phyloP scores from a whole-genome alignment of 2,888 invertebrate species.

The Nezara viridula region DNA sequence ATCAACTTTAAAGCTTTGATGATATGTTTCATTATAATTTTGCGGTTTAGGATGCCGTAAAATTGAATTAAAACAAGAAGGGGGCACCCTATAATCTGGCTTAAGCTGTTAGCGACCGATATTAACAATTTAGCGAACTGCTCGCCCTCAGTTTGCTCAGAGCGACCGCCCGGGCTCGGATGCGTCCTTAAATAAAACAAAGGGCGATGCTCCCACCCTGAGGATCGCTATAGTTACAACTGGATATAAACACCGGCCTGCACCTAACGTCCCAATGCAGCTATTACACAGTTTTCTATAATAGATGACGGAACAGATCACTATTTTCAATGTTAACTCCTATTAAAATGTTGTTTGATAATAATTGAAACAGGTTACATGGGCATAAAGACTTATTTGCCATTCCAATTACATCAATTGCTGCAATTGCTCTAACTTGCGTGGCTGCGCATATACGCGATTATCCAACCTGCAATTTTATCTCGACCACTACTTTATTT shows the following conservation, averaged over 20 bases:
- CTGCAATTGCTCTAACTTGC: neutral
- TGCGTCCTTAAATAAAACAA: slow-evolving; percentile 20
- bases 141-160: neutral
- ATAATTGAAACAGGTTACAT: neutral
- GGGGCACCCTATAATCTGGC: neutral
- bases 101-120: neutral
- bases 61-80: slow-evolving; percentile 6
- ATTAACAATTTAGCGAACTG: neutral
- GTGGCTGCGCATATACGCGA: neutral
- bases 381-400: neutral
- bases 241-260: neutral
- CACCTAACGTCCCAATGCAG: neutral
- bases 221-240: neutral
- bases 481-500: neutral
- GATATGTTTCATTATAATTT: slow-evolving; percentile 19
- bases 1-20: neutral
- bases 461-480: neutral
- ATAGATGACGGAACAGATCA: neutral
- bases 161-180: neutral
- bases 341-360: neutral
- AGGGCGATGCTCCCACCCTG: neutral
- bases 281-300: neutral
- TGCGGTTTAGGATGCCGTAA: neutral
- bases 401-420: neutral
- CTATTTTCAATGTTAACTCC: slow-evolving; percentile 7